Percentiles rank a stretch among this genome's conserved stretches.
Conservation (phyloP, 2,113 vertebrate species). For the Varanus komodoensis region DNA sequence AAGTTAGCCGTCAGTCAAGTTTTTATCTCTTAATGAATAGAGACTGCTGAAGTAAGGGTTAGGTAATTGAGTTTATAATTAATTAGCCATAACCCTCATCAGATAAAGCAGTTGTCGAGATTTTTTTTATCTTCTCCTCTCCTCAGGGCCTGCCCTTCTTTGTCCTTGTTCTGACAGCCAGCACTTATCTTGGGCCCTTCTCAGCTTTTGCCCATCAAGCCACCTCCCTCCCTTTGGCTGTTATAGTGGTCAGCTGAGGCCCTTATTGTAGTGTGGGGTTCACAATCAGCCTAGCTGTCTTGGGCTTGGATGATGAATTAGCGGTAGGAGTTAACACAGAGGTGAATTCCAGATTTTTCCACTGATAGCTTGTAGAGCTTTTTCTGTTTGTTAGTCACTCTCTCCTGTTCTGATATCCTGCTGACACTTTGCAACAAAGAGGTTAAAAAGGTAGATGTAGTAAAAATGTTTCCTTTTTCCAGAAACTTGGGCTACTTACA, state of each 20-base stretch:
- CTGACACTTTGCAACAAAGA: constrained; percentile 83
- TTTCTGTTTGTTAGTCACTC: constrained; percentile 66
- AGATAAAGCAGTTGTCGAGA: constrained; percentile 89
- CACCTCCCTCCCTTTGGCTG: constrained; percentile 68
- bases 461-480: constrained; percentile 5
- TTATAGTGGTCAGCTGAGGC: constrained; percentile 72
- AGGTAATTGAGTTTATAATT: constrained; percentile 99
- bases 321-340: constrained; percentile 75
- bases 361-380: constrained; percentile 68
- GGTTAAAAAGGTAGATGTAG: constrained; percentile 54
- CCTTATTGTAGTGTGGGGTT: constrained; percentile 73
- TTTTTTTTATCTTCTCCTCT: constrained; percentile 82
- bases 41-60: constrained; percentile 95
- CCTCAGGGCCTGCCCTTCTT: constrained; percentile 90
- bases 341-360: constrained; percentile 81
- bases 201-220: constrained; percentile 61
- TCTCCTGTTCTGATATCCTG: constrained; percentile 42
- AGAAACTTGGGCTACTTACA: constrained; percentile 70
- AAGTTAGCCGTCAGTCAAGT: constrained; percentile 84
- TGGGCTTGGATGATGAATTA: constrained; percentile 88
- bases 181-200: constrained; percentile 84
- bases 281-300: constrained; percentile 79
- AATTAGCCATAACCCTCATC: constrained; percentile 97
- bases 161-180: constrained; percentile 88
- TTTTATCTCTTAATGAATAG: constrained; percentile 93